Conservation (phyloP, 92 coral and sea anemone genomes). For the Umimayanthus kanabou region DNA sequence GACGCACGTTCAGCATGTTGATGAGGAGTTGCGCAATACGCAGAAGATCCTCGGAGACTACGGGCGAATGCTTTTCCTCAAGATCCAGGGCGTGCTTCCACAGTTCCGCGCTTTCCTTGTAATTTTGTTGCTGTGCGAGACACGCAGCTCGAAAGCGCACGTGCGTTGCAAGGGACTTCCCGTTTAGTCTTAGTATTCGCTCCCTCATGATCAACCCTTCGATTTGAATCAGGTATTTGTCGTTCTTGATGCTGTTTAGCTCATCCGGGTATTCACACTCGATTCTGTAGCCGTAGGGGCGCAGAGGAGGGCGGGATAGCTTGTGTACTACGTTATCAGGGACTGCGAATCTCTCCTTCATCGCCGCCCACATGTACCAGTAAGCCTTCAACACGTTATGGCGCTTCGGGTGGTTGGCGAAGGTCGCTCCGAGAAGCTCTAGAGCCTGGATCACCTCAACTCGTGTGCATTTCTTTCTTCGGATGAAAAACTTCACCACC, state of each 20-base stretch:
- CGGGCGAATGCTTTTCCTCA: slow-evolving; percentile 56
- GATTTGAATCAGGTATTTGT: slow-evolving; percentile 50
- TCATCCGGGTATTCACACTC: slow-evolving; percentile 71
- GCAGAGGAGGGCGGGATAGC: slow-evolving; percentile 61
- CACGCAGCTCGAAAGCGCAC: slow-evolving; percentile 64
- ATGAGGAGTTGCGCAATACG: slow-evolving; percentile 60
- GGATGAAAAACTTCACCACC: slow-evolving; percentile 58
- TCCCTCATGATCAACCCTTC: slow-evolving; percentile 70
- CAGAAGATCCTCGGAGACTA: slow-evolving; percentile 53
- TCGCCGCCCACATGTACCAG: slow-evolving; percentile 64
- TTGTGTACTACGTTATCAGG: slow-evolving; percentile 61
- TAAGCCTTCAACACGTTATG: slow-evolving; percentile 52
- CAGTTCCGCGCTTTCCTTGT: slow-evolving; percentile 54
- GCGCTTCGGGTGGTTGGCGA: slow-evolving; percentile 64
- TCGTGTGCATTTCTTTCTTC: slow-evolving; percentile 54
- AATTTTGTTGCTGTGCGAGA: slow-evolving; percentile 51
- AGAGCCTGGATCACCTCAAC: slow-evolving; percentile 62
- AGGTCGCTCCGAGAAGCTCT: slow-evolving; percentile 68
- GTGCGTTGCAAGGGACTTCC: slow-evolving; percentile 55
- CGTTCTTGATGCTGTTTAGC: slow-evolving; percentile 49
- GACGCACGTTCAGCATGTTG: slow-evolving; percentile 50
- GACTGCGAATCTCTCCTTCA: slow-evolving; percentile 56
- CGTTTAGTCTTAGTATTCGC: slow-evolving; percentile 52
- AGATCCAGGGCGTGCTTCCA: slow-evolving; percentile 69
- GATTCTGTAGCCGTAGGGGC: slow-evolving; percentile 63